Base-by-base conservation (phyloP, 2,797 vertebrate genomes). In the Paratrypauchen microcephalus region DNA sequence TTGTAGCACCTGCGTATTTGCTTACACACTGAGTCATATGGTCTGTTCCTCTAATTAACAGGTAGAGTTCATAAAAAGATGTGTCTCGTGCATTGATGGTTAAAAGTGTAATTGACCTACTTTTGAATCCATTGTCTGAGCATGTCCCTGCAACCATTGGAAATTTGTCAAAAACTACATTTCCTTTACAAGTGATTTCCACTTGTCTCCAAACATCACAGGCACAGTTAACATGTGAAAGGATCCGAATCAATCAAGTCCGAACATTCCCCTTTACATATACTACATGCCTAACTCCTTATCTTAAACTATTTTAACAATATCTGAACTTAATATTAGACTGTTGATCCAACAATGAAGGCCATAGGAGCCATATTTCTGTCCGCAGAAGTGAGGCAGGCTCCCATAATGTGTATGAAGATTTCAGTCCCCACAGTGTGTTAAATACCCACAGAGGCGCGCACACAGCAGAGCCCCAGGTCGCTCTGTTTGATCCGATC, bases 401-500 rank as follows among this genome's bases (percentile, higher is more conserved):
- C 41, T 36, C 32, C 32, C 32, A 52, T 8, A n/a, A 55, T 19
- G 21, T 55, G 19, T 55, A 12, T 52, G n/a, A 5, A 52, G n/a
- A 8, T 52, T 52, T 18, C 18, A 52, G 48, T 55, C 54, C 54
- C 21, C 54, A 15, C 19, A n/a, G 2, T 12, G 23, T 24, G 6
- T 1, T 41, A 24, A 24, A 64, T 19, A 26, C 24, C 47, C 0
- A 7, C 55, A 36, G 15, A 74, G 71, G 66, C 21, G 47, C 62
- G 30, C 60, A 66, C 60, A 21, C 63, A 56, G 12, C 12, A 65
- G 63, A 57, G 47, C 48, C 15, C 65, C 47, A 13, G 4, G 47
- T 68, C 60, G 52, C 18, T 41, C 58, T 72, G 74, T 83, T 82
- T 79, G 69, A 79, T 79, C 57, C 5, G 13, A 71, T 60, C 75